Evolutionary conservation across 2,888 invertebrate genomes (phyloP), one percentile per base, ranked within the genome.

Genomic region (Dexiosoma caninum): DNA sequence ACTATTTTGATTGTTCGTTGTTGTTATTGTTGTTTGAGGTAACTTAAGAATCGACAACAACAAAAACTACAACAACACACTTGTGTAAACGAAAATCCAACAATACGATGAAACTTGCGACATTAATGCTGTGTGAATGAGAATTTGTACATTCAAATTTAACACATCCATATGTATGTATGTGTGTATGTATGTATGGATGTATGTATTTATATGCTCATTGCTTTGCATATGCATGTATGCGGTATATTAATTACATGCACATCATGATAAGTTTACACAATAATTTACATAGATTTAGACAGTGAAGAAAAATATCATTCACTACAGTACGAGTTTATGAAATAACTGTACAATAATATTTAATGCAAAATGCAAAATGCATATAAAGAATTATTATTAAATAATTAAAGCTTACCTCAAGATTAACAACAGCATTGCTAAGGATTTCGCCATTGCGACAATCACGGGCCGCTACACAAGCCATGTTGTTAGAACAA

Each of bases 381-480:
- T n/a, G n/a, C n/a, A n/a, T 14, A 14, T 69, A 23, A 40, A 70
- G 27, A 66, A 64, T 49, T 14, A 37, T 49, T 14, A n/a, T n/a
- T n/a, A 51, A 44, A 46, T 42, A 60, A 66, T 37, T 49, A 75
- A 70, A 66, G 87, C 89, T 90, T 86, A 89, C 90, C 87, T 87
- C 85, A 83, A 86, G 82, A 78, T 87, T 86, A 77, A 87, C 88
- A 14, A 86, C 84, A 83, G 87, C 86, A 60, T 85, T 85, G 69
- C 85, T 83, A 76, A 84, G 85, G 82, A 90, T 88, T 83, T 88
- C 86, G 46, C 90, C 90, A 83, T 86, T 88, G 70, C 85, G 84
- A 81, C 90, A 90, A 76, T 87, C 86, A 81, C 86, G 83, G 19
- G 89, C 85, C 46, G 88, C 72, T 44, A 89, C 90, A 84, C 90